These are phyloP conservation scores for Leguminivora glycinivorella DNA, from an alignment of 1,140 invertebrate genomes.

Conservation along the genomic window DNA sequence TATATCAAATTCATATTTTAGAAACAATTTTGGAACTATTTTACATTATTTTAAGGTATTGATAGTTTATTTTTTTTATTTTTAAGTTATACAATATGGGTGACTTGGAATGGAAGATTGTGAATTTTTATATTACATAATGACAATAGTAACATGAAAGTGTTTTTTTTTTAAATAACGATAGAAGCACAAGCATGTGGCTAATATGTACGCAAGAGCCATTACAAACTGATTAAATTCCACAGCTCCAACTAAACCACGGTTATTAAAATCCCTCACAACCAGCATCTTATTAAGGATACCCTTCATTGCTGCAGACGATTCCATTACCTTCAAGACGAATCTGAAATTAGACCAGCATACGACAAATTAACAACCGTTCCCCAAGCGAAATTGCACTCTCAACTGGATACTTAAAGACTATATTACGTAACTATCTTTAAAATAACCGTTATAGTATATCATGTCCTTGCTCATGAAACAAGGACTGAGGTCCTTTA, in stretches of 20 bases:
- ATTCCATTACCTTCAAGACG: background rate
- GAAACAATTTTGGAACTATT: too few relatives aligned
- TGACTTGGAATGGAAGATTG: too few relatives aligned
- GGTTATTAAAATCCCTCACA: slow-evolving; percentile 25
- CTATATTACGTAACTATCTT: slow-evolving; percentile 10
- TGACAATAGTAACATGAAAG: background rate
- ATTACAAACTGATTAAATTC: slow-evolving; percentile 13
- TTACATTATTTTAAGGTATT: too few relatives aligned
- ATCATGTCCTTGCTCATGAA: background rate
- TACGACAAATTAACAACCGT: slow-evolving; percentile 17
- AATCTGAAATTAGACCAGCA: background rate
- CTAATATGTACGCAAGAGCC: background rate
- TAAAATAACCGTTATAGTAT: background rate
- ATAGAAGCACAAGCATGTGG: background rate
- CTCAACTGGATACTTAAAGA: background rate
- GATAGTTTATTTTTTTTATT: too few relatives aligned
- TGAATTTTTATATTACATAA: too few relatives aligned
- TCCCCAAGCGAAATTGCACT: background rate
- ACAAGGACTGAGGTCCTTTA: background rate
- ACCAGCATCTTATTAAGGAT: slow-evolving; percentile 16
- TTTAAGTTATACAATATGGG: too few relatives aligned
- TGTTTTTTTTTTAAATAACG: background rate
- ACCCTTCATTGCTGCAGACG: background rate
- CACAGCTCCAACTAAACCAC: background rate
- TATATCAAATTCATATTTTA: too few relatives aligned